These are phyloP conservation scores for Syngnathus acus DNA, from an alignment of 2,797 vertebrate genomes.

Conservation along the genomic window DNA sequence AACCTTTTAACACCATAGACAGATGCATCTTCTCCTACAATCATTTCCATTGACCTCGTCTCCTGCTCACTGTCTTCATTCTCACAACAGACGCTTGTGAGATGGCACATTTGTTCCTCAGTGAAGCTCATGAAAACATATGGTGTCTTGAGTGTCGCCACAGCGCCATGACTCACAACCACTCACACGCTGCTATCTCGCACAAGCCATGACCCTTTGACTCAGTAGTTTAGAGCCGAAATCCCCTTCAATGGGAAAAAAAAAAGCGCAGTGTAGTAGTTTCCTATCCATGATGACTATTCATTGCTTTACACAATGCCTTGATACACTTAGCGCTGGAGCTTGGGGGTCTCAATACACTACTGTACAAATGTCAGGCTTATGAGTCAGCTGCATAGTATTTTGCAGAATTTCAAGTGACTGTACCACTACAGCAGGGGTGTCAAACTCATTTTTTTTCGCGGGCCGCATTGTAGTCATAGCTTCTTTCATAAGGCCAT, in stretches of 20 bases:
- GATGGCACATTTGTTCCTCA: conserved; percentile 39
- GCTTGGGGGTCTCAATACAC: conserved; percentile 14
- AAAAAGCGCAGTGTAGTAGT: conserved; percentile 29
- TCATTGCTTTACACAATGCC: conserved; percentile 33
- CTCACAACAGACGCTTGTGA: background rate
- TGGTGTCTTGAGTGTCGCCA: conserved; percentile 49
- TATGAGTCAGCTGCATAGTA: background rate
- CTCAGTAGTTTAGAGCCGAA: conserved; percentile 38
- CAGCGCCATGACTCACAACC: conserved; percentile 46
- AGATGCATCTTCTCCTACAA: background rate
- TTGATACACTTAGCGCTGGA: conserved; percentile 15
- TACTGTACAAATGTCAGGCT: conserved; percentile 7
- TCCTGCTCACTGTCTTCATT: background rate
- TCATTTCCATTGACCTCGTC: background rate
- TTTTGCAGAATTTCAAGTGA: background rate
- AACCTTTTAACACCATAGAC: background rate
- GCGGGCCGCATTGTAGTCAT: too few relatives aligned
- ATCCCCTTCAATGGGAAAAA: conserved; percentile 32
- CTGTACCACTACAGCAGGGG: background rate
- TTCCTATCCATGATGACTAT: conserved; percentile 28
- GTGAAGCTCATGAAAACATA: conserved; percentile 46
- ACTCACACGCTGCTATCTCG: conserved; percentile 36
- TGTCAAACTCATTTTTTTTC: too few relatives aligned
- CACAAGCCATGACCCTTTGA: conserved; percentile 36
- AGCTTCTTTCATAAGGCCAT: too few relatives aligned